Percentiles rank a stretch among this genome's conserved stretches.
Conservation (phyloP, 2,888 invertebrate genomes). For the Lochmaea crataegi region DNA sequence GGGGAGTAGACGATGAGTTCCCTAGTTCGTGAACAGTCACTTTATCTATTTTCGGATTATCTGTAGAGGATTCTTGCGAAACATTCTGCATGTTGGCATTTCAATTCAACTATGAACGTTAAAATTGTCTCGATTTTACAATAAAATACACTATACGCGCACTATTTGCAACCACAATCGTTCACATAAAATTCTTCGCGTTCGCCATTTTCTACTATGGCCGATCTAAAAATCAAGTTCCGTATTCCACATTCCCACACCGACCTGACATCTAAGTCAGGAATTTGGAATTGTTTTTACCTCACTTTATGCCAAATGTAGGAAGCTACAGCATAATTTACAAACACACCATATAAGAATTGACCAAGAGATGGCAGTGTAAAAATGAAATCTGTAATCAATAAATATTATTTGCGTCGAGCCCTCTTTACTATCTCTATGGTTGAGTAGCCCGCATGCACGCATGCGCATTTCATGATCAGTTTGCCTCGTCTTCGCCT, state of each 20-base stretch:
- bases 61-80: slow-evolving; percentile 79
- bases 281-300: slow-evolving; percentile 18
- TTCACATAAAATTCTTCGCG: slow-evolving; percentile 70
- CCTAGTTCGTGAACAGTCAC: slow-evolving; percentile 78
- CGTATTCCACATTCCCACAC: slow-evolving; percentile 53
- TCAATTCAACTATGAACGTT: slow-evolving; percentile 69
- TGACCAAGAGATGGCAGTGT: background rate
- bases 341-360: background rate
- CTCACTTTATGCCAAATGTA: background rate
- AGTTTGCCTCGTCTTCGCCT: too few species aligned
- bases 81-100: slow-evolving; percentile 93
- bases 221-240: slow-evolving; percentile 63
- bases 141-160: slow-evolving; percentile 61
- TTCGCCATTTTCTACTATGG: slow-evolving; percentile 85
- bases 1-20: slow-evolving; percentile 84
- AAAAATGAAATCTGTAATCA: background rate
- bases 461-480: too few species aligned
- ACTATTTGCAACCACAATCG: slow-evolving; percentile 67
- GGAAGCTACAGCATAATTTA: background rate
- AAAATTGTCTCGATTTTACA: slow-evolving; percentile 61
- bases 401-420: too few species aligned
- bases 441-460: too few species aligned
- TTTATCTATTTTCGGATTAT: slow-evolving; percentile 85
- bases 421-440: too few species aligned
- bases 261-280: slow-evolving; percentile 47